Base-by-base conservation (phyloP, 2,113 vertebrate genomes). In the Istiophorus platypterus region DNA sequence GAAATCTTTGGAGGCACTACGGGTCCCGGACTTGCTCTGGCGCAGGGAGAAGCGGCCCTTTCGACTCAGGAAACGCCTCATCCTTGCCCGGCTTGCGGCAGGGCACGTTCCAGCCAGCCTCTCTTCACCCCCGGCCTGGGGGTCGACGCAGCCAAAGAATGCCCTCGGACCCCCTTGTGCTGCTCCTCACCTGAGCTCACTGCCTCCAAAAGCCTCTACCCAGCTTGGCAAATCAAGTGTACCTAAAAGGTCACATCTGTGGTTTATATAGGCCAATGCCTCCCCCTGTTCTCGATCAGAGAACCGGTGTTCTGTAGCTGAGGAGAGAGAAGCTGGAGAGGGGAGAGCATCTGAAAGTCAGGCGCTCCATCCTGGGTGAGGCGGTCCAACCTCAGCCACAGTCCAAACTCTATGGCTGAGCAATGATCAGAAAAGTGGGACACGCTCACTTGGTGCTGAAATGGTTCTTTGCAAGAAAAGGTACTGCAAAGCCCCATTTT, bases 401-500 rank as follows among this genome's bases (percentile, higher is more conserved):
- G 87, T 78, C 69, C 80, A 84, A 89, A 91, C 92, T 90, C 92
- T 82, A 69, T 90, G 80, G 88, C 92, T 84, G 83, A 92, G 90
- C 68, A 54, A 85, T 18, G 81, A 93, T 84, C 86, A 89, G 68
- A 83, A 93, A 96, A 94, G 92, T 96, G 94, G 95, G 95, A 96
- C 95, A 95, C 76, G 17, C 91, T 93, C 90, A 92, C 92, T 93
- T 88, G 92, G 88, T 94, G 88, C 85, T 93, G 88, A 92, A 94
- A 95, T 91, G 92, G 92, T 94, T 95, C 87, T 94, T 93, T 93
- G 91, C 90, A 24, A 92, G 92, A 94, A 95, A 96, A 95, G 95
- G 94, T 95, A 94, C 94, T 82, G 93, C 90, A 67, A 93, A 95
- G 95, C 94, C 95, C 95, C 93, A 95, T 95, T 96, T 95, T 94